A percentile compares a stretch with the other conserved stretches of the same genome.
Conservation (phyloP, 2,888 invertebrate species). For the Nebria salina region DNA sequence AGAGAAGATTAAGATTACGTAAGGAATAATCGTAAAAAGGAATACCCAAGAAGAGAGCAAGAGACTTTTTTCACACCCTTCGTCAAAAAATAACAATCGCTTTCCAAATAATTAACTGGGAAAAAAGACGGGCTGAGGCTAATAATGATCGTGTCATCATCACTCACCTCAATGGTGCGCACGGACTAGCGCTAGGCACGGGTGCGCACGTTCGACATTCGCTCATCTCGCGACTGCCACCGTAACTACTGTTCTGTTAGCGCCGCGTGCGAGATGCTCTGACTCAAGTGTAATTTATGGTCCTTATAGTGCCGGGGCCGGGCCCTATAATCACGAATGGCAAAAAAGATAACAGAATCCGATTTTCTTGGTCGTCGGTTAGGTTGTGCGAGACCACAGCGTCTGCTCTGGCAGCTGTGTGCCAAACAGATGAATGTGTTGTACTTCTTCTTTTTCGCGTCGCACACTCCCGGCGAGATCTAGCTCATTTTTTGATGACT, state of each 20-base stretch:
- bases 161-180: conserved; percentile 8
- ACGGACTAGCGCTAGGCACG: not conserved
- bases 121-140: conserved; percentile 35
- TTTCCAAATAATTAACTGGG: conserved; percentile 41
- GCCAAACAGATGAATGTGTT: conserved; percentile 42
- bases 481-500: not conserved
- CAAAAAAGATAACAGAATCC: conserved; percentile 64
- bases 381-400: conserved; percentile 2
- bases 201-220: conserved; percentile 23
- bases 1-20: too few species aligned
- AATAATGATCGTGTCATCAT: conserved; percentile 33
- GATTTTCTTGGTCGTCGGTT: conserved; percentile 57
- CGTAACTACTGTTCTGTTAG: not conserved
- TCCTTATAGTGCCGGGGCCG: conserved; percentile 52
- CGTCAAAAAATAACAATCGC: conserved; percentile 34
- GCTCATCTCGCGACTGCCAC: conserved; percentile 22
- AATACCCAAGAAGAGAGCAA: not conserved
- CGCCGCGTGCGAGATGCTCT: conserved; percentile 2
- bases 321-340: conserved; percentile 62
- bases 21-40: not conserved
- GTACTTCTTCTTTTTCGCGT: not conserved
- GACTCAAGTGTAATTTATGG: conserved; percentile 56
- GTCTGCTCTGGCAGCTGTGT: conserved; percentile 42
- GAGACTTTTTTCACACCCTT: not conserved
- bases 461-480: not conserved